A percentile compares a stretch with the other conserved stretches of the same genome.
phyloP scores from a whole-genome alignment of 1,140 invertebrate species.

The Bombus polaris region DNA sequence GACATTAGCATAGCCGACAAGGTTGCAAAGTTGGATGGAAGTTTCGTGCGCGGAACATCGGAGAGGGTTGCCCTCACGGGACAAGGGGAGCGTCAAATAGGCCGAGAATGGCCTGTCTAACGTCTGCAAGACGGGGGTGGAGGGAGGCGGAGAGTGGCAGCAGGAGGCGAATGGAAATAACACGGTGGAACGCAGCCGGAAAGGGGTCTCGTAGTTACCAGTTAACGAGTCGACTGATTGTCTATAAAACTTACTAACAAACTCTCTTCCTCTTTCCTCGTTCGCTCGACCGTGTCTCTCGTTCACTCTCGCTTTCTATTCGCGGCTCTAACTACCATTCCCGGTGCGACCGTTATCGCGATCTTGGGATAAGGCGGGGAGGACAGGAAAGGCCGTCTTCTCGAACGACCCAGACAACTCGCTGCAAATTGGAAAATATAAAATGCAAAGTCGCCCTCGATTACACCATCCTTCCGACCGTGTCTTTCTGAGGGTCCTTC shows the following conservation, averaged over 20 bases:
- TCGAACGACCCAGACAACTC: conserved; percentile 50
- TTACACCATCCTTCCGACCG: background rate
- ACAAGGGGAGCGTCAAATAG: conserved; percentile 51
- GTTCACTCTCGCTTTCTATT: conserved; percentile 38
- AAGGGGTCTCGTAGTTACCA: conserved; percentile 67
- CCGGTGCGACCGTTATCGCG: conserved; percentile 58
- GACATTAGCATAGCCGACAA: conserved; percentile 64
- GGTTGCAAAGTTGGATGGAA: conserved; percentile 20
- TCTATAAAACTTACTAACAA: conserved; percentile 76
- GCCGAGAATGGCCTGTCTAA: conserved; percentile 62
- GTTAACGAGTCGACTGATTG: conserved; percentile 74
- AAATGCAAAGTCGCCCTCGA: conserved; percentile 60
- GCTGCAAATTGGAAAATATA: conserved; percentile 70
- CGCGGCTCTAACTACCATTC: conserved; percentile 54
- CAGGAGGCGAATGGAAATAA: conserved; percentile 63
- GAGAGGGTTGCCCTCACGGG: conserved; percentile 53
- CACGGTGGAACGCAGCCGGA: conserved; percentile 54
- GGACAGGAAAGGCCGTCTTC: background rate
- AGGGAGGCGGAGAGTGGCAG: background rate
- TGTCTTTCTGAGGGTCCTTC: background rate
- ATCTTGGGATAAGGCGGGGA: background rate
- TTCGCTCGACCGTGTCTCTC: background rate
- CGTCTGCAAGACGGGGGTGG: conserved; percentile 13
- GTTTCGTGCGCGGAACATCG: conserved; percentile 7
- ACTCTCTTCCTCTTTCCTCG: conserved; percentile 47